These are phyloP conservation scores for Mionectes olivaceus DNA, from an alignment of 2,797 vertebrate genomes.

Conservation along the genomic window DNA sequence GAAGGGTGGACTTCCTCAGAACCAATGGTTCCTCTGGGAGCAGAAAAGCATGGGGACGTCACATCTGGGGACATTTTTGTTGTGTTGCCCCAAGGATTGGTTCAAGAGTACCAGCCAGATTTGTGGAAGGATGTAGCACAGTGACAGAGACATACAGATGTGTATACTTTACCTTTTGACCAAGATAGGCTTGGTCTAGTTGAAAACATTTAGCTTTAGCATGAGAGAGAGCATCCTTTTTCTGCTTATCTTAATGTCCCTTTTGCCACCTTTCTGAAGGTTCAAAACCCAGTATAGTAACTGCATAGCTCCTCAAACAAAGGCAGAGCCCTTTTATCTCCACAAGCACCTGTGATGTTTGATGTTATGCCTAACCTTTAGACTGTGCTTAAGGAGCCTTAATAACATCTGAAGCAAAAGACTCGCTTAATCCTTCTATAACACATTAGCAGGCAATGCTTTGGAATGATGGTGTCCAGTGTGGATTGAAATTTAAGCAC, in stretches of 20 bases:
- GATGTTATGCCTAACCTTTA: conserved; percentile 41
- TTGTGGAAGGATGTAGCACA: background rate
- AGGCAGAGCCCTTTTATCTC: background rate
- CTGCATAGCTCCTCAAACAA: background rate
- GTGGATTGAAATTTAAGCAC: background rate
- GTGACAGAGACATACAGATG: background rate
- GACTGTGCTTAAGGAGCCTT: conserved; percentile 14
- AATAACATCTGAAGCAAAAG: conserved; percentile 1
- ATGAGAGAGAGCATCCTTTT: background rate
- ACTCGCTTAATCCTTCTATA: background rate
- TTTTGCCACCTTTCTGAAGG: background rate
- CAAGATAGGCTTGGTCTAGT: background rate
- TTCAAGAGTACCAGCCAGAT: background rate
- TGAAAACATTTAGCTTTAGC: background rate
- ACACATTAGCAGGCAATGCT: background rate
- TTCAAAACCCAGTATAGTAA: background rate
- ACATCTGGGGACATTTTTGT: background rate
- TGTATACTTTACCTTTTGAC: conserved; percentile 35
- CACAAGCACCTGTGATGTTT: conserved; percentile 6
- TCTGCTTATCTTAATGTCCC: background rate
- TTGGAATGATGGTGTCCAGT: background rate
- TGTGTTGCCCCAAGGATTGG: background rate
- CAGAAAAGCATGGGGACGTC: background rate
- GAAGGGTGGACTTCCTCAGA: background rate
- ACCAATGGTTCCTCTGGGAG: background rate